These are phyloP conservation scores for Anticlea derivata DNA, from an alignment of 2,888 invertebrate species.

Conservation along the genomic window DNA sequence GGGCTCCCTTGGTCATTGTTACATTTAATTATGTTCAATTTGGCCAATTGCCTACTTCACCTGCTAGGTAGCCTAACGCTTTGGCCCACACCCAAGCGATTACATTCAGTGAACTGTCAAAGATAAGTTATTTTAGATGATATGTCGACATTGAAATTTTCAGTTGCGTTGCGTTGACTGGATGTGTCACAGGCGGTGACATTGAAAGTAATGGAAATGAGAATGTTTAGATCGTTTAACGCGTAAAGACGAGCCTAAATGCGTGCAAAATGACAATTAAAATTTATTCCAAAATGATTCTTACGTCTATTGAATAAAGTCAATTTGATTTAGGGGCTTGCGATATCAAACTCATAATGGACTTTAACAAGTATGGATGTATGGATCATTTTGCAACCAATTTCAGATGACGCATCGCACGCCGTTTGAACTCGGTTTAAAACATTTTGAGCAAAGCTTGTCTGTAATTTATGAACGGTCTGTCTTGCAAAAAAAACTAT, in stretches of 20 bases:
- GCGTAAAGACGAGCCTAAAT: no score
- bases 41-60: slow-evolving; percentile 78
- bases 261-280: no score
- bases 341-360: no score
- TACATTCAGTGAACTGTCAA: slow-evolving; percentile 81
- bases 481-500: slow-evolving; percentile 1
- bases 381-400: no score
- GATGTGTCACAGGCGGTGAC: slow-evolving; percentile 56
- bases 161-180: slow-evolving; percentile 52
- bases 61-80: slow-evolving; percentile 72
- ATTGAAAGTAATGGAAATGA: slow-evolving; percentile 40
- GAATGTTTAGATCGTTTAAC: slow-evolving; percentile 35
- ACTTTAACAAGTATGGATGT: no score
- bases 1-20: slow-evolving; percentile 72
- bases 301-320: no score
- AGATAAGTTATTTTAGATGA: slow-evolving; percentile 82
- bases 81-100: slow-evolving; percentile 73
- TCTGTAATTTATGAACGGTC: slow-evolving; percentile 21
- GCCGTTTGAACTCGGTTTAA: no score
- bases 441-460: slow-evolving; percentile 33
- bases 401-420: no score
- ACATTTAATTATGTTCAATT: slow-evolving; percentile 79
- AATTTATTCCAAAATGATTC: no score
- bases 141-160: slow-evolving; percentile 76
- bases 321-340: no score